Percentiles rank a stretch among this genome's conserved stretches.
Evolutionary conservation across 1,140 invertebrate species (phyloP).

Genomic region (Penaeus chinensis): DNA sequence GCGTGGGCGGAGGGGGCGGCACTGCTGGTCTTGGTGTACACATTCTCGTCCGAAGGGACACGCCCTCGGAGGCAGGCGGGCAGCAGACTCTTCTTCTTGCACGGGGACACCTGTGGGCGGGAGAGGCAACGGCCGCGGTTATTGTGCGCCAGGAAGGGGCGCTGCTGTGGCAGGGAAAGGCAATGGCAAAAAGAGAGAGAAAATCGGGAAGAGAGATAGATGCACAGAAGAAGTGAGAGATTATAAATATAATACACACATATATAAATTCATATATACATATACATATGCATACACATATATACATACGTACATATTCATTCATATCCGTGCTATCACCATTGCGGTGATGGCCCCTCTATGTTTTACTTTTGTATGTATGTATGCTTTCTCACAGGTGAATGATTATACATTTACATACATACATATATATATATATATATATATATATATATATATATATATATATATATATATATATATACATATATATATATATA

Average conservation of each 20-base stretch:
- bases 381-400: too few species aligned
- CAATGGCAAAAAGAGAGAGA: not conserved
- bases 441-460: constrained; percentile 18
- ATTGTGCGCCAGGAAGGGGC: too few species aligned
- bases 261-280: not conserved
- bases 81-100: constrained; percentile 75
- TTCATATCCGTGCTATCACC: not conserved
- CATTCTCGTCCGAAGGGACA: constrained; percentile 86
- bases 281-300: not conserved
- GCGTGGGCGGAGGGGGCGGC: constrained; percentile 69
- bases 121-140: not conserved
- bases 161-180: not conserved
- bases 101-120: constrained; percentile 70
- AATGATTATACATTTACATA: too few species aligned
- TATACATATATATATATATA: not conserved
- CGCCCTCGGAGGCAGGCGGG: constrained; percentile 76
- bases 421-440: not conserved
- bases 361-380: too few species aligned
- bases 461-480: constrained; percentile 8
- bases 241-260: constrained; percentile 3
- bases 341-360: too few species aligned
- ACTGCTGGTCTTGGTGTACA: constrained; percentile 73
- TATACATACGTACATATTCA: constrained; percentile 8
- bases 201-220: not conserved
- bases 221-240: not conserved